Evolutionary conservation across 1,140 invertebrate species (phyloP).

Genomic region (Halictus rubicundus): DNA sequence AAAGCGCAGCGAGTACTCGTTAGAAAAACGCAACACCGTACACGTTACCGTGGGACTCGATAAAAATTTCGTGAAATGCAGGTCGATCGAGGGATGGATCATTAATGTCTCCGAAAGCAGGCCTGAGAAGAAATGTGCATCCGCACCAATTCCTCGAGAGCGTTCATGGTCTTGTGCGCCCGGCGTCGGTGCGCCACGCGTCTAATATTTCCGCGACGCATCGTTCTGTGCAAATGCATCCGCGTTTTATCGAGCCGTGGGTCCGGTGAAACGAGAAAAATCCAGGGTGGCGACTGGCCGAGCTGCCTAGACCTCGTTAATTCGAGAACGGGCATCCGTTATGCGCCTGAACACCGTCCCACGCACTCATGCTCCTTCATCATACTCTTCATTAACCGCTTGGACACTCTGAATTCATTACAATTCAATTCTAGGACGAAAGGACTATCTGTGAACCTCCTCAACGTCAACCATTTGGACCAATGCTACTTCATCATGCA

Average conservation of each 20-base stretch:
- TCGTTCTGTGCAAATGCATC: slow-evolving; percentile 2
- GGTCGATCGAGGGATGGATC: too few species aligned
- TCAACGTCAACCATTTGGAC: too few species aligned
- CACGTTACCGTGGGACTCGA: too few species aligned
- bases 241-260: slow-evolving; percentile 18
- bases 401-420: slow-evolving; percentile 16
- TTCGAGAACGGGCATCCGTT: slow-evolving; percentile 59
- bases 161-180: not conserved
- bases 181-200: not conserved
- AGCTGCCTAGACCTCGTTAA: slow-evolving; percentile 57
- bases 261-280: slow-evolving; percentile 13
- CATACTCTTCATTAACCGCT: slow-evolving; percentile 24
- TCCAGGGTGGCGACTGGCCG: slow-evolving; percentile 4
- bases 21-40: too few species aligned
- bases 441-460: not conserved
- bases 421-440: not conserved
- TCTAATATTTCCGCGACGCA: slow-evolving; percentile 14
- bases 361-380: slow-evolving; percentile 40
- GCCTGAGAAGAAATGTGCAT: not conserved
- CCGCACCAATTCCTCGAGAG: not conserved
- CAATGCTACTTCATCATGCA: slow-evolving; percentile 46
- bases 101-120: not conserved
- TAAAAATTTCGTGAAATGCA: too few species aligned
- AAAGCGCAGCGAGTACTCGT: too few species aligned
- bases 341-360: slow-evolving; percentile 44